Base-by-base conservation (phyloP, 30 jellyfish, hydroid and myxozoan genomes). In the Rhopilema esculentum region DNA sequence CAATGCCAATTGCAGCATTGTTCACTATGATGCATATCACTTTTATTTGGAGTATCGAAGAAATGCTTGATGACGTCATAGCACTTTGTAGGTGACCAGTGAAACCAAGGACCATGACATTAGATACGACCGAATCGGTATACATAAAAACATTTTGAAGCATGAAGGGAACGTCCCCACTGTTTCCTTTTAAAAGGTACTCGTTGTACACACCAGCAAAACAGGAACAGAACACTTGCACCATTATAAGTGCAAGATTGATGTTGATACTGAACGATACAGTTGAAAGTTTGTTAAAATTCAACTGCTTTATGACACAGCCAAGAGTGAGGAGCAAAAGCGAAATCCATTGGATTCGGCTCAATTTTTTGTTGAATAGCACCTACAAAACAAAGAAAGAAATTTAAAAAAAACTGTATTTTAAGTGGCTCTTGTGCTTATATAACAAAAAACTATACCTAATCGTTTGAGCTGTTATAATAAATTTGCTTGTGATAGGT, bases 151-250 rank as follows among this genome's bases (percentile, higher is more conserved):
- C 98, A 65, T 95, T 95, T 81, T 95, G 99, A 30, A 95, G 73
- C 99, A 95, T 95, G 66, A 95, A 95, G 7, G 99, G 98, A 26
- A 77, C 97, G 16, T 91, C 97, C 1, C 97, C 99, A 9, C 98
- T 97, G 57, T 91, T 90, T 0, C 97, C 99, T 76, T 94, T 95
- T 87, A 95, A 77, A 16, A 95, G 88, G 80, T 95, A 95, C 72
- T 95, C 99, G 85, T 95, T 95, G 93, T 95, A 95, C 27, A 95
- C 99, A 31, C 99, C 99, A 52, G 99, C 99, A 82, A 95, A 90
- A 69, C 99, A 95, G 16, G 99, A 95, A 74, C 99, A 95, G 74
- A 95, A 91, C 40, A 95, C 97, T 75, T 95, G 99, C 21, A 95
- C 96, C 69, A 89, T 51, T 18, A 95, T 90, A 69, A 95, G 73